Evolutionary conservation across 1,140 invertebrate species (phyloP), one percentile per base, ranked within the genome.

Genomic region (Lepidurus apus): DNA sequence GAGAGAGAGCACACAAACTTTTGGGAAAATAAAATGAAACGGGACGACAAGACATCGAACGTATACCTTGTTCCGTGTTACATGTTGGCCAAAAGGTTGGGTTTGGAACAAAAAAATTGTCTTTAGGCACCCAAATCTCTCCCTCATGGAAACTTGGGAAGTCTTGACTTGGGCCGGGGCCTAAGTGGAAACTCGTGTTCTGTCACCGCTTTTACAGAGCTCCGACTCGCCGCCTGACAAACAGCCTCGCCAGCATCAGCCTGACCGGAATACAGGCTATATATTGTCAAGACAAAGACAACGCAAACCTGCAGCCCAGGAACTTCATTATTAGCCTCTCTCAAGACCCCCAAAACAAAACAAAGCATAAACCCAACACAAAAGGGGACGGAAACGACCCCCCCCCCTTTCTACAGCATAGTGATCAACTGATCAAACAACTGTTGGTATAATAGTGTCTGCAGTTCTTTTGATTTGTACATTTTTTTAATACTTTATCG

Each of bases 171-270:
- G 53, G 53, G 53, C 53, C 53, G 53, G 53, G 53, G 53, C 53
- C 53, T 65, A 65, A 65, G 53, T 65, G 53, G 53, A 65, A 65
- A 65, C 53, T 65, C 53, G 53, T 65, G 53, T 65, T 65, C 53
- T 65, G 53, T 65, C 53, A 65, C 53, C 53, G 53, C 53, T 65
- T 65, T 65, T 65, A 65, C 53, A 65, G 53, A 65, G 53, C 53
- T 65, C 53, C 53, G 53, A 65, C 53, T 65, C 53, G 53, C 53
- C 53, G 53, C 53, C 53, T 65, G 53, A 65, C 53, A 65, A 65
- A 65, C 53, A 65, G 53, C 53, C 53, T 65, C 53, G 53, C 53
- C 53, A 65, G 53, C 53, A 65, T 65, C 53, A 65, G 53, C 53
- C 53, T 65, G 53, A 65, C 53, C 53, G 53, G 53, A 65, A 65